These are phyloP conservation scores for Bactericera cockerelli DNA, from an alignment of 1,140 invertebrate genomes.

Conservation along the genomic window DNA sequence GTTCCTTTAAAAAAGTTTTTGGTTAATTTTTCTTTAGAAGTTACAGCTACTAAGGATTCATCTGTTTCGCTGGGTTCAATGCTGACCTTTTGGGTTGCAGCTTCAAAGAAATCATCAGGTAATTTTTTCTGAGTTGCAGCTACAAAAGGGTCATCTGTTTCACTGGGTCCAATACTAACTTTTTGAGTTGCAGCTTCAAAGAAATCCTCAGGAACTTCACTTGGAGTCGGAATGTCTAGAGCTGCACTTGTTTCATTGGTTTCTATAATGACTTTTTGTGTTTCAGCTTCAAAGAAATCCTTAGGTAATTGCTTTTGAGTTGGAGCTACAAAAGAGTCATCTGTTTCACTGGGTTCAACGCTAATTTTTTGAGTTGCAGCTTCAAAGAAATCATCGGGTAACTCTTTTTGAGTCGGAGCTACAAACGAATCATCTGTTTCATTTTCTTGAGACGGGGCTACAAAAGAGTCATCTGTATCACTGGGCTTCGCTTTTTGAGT, in stretches of 20 bases:
- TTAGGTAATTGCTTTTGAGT: not conserved
- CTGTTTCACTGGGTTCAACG: not conserved
- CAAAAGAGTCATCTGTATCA: not conserved
- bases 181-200: conserved; percentile 1
- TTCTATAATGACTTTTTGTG: not conserved
- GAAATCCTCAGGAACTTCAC: not conserved
- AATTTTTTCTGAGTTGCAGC: not conserved
- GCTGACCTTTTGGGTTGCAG: not conserved
- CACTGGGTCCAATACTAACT: not conserved
- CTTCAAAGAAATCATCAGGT: not conserved
- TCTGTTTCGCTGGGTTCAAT: too few species aligned
- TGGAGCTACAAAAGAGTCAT: not conserved
- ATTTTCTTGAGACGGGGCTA: not conserved
- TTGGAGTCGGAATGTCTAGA: not conserved
- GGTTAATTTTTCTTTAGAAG: not conserved
- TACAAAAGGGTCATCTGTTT: not conserved
- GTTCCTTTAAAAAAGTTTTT: not conserved
- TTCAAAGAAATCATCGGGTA: not conserved
- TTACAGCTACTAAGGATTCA: too few species aligned
- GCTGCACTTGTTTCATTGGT: not conserved
- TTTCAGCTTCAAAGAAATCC: not conserved
- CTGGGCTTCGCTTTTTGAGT: not conserved
- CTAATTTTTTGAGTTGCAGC: not conserved
- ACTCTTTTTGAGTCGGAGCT: not conserved
- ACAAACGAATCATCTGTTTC: not conserved